phyloP scores from a whole-genome alignment of 1,140 invertebrate genomes.

The Cydia strobilella region DNA sequence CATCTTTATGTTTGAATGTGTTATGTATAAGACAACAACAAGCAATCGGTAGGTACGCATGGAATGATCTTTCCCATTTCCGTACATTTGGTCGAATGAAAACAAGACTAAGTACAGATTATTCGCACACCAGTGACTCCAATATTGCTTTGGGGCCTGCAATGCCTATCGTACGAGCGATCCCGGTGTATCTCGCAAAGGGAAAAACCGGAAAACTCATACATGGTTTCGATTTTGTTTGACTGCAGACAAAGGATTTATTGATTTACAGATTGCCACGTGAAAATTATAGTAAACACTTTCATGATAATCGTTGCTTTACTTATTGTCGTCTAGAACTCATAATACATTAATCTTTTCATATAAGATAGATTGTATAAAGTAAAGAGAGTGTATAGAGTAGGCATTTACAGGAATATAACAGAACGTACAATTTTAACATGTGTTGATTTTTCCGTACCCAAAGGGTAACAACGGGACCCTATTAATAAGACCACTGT shows the following conservation, averaged over 20 bases:
- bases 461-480: no score
- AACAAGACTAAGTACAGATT: slow-evolving; percentile 28
- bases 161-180: slow-evolving; percentile 18
- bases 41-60: neutral
- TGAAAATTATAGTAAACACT: neutral
- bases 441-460: no score
- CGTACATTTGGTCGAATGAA: slow-evolving; percentile 2
- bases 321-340: no score
- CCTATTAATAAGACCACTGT: no score
- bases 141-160: slow-evolving; percentile 24
- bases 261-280: neutral
- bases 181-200: slow-evolving; percentile 32
- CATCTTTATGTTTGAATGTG: no score
- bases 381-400: no score
- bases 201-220: slow-evolving; percentile 38
- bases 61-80: neutral
- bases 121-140: slow-evolving; percentile 19
- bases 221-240: slow-evolving; percentile 20
- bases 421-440: no score
- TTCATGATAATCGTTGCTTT: neutral
- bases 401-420: no score
- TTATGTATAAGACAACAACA: neutral
- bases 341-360: no score
- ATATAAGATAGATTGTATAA: no score
- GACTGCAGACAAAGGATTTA: slow-evolving; percentile 9